Conservation (phyloP, 1,140 invertebrate genomes). For the Neocloeon triangulifer region DNA sequence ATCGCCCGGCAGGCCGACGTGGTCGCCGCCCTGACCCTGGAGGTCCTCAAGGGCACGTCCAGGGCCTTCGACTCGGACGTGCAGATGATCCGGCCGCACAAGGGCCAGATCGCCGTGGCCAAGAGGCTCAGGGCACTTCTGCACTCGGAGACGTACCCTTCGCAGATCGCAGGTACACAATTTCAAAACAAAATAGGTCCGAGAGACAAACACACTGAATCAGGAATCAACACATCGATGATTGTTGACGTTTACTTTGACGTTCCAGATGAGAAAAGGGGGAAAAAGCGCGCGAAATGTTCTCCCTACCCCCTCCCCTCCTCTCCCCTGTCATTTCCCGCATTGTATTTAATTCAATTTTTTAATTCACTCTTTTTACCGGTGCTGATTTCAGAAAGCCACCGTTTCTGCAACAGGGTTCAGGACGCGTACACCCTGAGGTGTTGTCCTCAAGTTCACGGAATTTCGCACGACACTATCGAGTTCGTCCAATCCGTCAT, state of each 20-base stretch:
- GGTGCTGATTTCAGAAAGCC: conserved; percentile 26
- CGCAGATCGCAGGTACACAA: conserved; percentile 46
- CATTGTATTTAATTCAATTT: too few relatives aligned
- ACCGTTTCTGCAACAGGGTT: conserved; percentile 43
- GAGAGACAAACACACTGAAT: too few relatives aligned
- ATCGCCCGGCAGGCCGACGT: conserved; percentile 44
- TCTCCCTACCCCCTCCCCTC: too few relatives aligned
- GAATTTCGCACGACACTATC: conserved; percentile 45
- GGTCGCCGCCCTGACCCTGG: conserved; percentile 42
- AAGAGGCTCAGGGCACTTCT: conserved; percentile 33
- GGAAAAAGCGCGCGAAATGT: too few relatives aligned
- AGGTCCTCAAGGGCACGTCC: conserved; percentile 48
- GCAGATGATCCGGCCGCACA: conserved; percentile 39
- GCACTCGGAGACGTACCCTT: conserved; percentile 41
- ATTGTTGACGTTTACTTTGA: too few relatives aligned
- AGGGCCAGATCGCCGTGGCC: conserved; percentile 40
- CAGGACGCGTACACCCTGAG: conserved; percentile 53
- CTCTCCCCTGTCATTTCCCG: too few relatives aligned
- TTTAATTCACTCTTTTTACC: too few relatives aligned
- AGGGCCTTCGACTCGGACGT: conserved; percentile 47
- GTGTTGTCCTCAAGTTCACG: conserved; percentile 45
- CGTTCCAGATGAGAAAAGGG: too few relatives aligned
- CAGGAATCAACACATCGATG: too few relatives aligned
- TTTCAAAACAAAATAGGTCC: too few relatives aligned
- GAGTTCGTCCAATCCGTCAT: conserved; percentile 38